Percentiles rank a stretch among this genome's conserved stretches.
phyloP scores from a whole-genome alignment of 64 coral and sea anemone species.

The Pocillopora verrucosa region DNA sequence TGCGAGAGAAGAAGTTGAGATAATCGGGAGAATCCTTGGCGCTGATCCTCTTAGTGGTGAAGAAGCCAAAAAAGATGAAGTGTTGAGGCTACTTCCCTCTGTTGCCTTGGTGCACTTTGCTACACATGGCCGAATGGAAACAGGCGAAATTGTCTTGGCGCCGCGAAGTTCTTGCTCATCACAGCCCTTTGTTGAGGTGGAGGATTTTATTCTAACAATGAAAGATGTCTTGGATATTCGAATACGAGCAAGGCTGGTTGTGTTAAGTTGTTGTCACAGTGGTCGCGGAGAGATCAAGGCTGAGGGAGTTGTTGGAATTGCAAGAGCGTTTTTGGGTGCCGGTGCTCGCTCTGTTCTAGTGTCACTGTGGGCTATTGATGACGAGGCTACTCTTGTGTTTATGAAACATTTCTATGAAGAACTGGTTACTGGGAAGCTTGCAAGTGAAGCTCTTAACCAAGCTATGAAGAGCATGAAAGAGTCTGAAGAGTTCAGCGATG shows the following conservation, averaged over 20 bases:
- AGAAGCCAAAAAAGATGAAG: neutral
- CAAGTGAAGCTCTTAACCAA: slow-evolving; percentile 16
- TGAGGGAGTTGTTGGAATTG: slow-evolving; percentile 5
- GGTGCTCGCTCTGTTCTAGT: no score
- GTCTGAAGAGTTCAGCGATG: neutral
- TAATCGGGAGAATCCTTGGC: neutral
- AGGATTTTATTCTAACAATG: slow-evolving; percentile 26
- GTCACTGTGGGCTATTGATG: no score
- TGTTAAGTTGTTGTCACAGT: slow-evolving; percentile 37
- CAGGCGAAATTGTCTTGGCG: neutral
- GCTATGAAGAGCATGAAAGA: slow-evolving; percentile 29
- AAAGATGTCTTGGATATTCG: neutral
- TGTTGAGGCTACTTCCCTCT: neutral
- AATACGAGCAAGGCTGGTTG: slow-evolving; percentile 25
- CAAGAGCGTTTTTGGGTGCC: no score
- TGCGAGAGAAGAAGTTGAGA: neutral
- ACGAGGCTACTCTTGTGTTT: no score
- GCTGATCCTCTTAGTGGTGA: neutral
- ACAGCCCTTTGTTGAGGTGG: no score
- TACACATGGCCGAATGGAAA: neutral
- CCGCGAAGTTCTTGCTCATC: neutral
- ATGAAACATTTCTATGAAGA: slow-evolving; percentile 3
- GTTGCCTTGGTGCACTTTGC: neutral
- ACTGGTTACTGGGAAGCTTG: neutral
- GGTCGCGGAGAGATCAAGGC: slow-evolving; percentile 27